Evolutionary conservation across 2,888 invertebrate species (phyloP), one percentile per base, ranked within the genome.

Genomic region (Candidula unifasciata): DNA sequence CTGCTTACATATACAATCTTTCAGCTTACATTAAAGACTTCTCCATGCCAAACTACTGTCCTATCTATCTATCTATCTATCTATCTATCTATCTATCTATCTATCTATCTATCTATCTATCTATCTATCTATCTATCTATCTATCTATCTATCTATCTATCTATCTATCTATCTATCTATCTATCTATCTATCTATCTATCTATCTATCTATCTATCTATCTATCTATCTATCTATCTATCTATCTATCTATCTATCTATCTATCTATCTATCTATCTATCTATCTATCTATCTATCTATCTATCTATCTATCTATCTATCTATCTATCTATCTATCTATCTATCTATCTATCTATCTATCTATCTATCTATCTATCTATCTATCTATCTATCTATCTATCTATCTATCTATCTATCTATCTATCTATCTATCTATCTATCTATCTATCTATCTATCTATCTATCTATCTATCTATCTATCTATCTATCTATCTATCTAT

Each of bases 111-210:
- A 13, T 13, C 44, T 44, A 44, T 44, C 44, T 44, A 44, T 44
- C 6, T 13, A 44, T 44, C 44, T 44, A 44, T 44, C 44, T 44
- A 44, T 44, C 44, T 44, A 44, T 44, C 44, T 44, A 44, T 37
- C 2, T 5, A 69, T 35, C 35, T 69, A 18, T 35, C 35, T 33
- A 68, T 68, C 68, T 68, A 33, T 33, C 68, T 68, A 68, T 68
- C 66, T 66, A 66, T 66, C 66, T 66, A 66, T 66, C 66, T 66
- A 66, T 66, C 66, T 66, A 66, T 66, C 66, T 66, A 66, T 66
- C 66, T 66, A 66, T 66, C 64, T 64, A 64, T 64, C 64, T 64
- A 64, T 64, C 64, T 64, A 64, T 64, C 64, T 64, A n/a, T 66
- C 66, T 8, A 10, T 66, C 66, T 66, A n/a, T 66, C 66, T 66